Evolutionary conservation across 2,888 invertebrate genomes (phyloP), one percentile per base, ranked within the genome.

Genomic region (Ernsta delagoae): DNA sequence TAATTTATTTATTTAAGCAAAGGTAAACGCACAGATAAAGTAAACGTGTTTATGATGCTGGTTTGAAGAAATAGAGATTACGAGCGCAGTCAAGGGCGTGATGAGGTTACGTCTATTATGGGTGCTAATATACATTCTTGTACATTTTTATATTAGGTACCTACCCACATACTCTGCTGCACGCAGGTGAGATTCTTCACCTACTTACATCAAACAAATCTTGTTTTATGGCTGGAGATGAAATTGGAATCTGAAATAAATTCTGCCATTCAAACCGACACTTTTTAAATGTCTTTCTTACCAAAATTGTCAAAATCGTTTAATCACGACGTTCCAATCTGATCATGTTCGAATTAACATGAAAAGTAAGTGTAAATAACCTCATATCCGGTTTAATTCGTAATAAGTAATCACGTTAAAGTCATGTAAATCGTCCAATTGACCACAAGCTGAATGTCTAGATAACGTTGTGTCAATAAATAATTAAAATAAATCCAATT

Each of bases 401-500:
- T 45, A 56, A 61, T 61, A 56, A 68, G 62, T 50, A 62, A 68
- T 63, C 50, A 41, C 34, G 56, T 6, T 48, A 12, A 41, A 63
- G 12, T 16, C 68, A 56, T 68, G 68, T 74, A 70, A 69, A 73
- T 70, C 72, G 53, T 70, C 73, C 73, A 72, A 72, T 73, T 73
- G 71, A 74, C 71, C 70, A 71, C 59, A 65, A 71, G 70, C 69
- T 63, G 69, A 68, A 73, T 65, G 73, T 72, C 66, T 64, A 65
- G 72, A 73, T 70, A 78, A 77, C 78, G 79, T 79, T 82, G 83
- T 83, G 82, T 84, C 82, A 84, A 90, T 92, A 88, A 88, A 92
- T 91, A 92, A 93, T 92, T 92, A 92, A 91, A 90, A 90, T 88
- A 91, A 92, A 88, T 90, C 90, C 88, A 88, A 90, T 88, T 90